Evolutionary conservation across 23 tunicate genomes (phyloP).

Genomic region (Clavelina lepadiformis): DNA sequence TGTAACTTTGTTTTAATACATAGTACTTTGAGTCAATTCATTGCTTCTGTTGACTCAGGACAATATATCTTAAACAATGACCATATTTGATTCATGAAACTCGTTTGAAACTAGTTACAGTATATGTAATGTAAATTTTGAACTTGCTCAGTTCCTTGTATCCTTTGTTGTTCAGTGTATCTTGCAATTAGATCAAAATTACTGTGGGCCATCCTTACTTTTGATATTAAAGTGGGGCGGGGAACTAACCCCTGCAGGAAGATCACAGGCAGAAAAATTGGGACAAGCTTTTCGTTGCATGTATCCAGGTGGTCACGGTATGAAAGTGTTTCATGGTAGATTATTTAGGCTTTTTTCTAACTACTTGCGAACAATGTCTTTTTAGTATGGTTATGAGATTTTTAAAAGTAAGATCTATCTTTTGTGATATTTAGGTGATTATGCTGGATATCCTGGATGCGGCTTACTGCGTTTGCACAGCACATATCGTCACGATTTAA

Average conservation of each 20-base stretch:
- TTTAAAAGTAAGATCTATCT: background rate
- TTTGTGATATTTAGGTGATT: slow-evolving; percentile 59
- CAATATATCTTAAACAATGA: too few species aligned
- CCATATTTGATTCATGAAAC: too few species aligned
- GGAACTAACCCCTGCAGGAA: slow-evolving; percentile 98
- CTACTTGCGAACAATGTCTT: background rate
- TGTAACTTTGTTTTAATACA: too few species aligned
- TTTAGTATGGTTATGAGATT: too few species aligned
- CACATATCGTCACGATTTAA: slow-evolving; percentile 96
- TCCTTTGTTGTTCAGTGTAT: too few species aligned
- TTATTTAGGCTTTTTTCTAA: background rate
- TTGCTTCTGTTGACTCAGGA: too few species aligned
- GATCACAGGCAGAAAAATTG: slow-evolving; percentile 91
- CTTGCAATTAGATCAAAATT: background rate
- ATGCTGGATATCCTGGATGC: slow-evolving; percentile 99
- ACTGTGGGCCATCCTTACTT: slow-evolving; percentile 52
- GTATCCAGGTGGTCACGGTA: slow-evolving; percentile 99
- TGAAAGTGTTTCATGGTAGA: background rate
- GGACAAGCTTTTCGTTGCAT: slow-evolving; percentile 98
- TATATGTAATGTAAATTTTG: too few species aligned
- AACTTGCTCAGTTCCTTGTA: too few species aligned
- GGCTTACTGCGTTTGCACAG: slow-evolving; percentile 92
- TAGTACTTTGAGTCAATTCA: too few species aligned
- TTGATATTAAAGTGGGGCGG: slow-evolving; percentile 99
- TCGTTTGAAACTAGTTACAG: too few species aligned